Evolutionary conservation across 1,140 invertebrate species (phyloP).

Genomic region (Akabosia matsudoensis): DNA sequence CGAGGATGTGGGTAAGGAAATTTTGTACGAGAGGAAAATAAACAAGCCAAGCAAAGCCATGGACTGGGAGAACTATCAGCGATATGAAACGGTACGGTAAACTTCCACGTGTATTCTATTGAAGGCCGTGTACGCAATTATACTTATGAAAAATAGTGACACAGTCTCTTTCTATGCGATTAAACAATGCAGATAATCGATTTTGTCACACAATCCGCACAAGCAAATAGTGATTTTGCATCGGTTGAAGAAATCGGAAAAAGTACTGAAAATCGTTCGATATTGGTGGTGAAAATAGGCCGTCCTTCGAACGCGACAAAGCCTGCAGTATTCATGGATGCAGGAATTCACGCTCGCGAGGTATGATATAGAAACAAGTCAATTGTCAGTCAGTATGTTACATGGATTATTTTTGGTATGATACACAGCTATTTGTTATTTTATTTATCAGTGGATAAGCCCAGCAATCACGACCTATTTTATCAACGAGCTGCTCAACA

Average conservation of each 20-base stretch:
- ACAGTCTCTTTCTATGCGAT: no score
- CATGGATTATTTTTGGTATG: no score
- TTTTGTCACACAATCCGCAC: background rate
- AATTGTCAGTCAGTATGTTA: no score
- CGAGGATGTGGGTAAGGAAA: background rate
- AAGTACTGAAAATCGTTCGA: background rate
- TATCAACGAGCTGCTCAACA: slow-evolving; percentile 53
- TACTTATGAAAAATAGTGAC: no score
- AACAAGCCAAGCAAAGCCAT: background rate
- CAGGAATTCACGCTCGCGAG: background rate
- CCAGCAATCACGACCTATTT: slow-evolving; percentile 53
- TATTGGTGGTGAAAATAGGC: background rate
- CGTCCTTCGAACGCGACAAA: background rate
- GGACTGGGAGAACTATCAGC: slow-evolving; percentile 4
- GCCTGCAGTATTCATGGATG: background rate
- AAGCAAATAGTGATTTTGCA: background rate
- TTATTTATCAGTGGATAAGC: no score
- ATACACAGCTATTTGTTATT: no score
- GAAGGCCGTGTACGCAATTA: background rate
- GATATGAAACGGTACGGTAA: background rate
- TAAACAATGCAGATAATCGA: background rate
- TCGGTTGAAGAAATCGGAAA: background rate
- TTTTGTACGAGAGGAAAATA: background rate
- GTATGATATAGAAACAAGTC: no score
- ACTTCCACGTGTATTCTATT: background rate